phyloP scores from a whole-genome alignment of 2,797 vertebrate species.

The Macropodus opercularis region DNA sequence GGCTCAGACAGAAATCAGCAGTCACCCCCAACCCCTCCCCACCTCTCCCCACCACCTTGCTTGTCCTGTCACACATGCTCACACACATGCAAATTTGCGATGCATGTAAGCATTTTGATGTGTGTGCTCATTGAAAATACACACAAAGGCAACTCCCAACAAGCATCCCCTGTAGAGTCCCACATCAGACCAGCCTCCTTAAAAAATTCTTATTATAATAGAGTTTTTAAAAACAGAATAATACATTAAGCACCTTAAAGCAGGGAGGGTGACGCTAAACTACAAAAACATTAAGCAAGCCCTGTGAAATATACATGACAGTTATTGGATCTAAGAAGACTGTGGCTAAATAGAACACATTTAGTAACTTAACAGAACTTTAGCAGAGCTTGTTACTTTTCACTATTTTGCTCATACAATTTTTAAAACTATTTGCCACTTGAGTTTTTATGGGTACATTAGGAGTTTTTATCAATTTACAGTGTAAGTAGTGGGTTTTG shows the following conservation, averaged over 20 bases:
- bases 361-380: constrained; percentile 38
- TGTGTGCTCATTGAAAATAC: constrained; percentile 27
- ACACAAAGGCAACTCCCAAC: constrained; percentile 43
- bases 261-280: constrained; percentile 63
- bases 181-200: constrained; percentile 65
- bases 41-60: constrained; percentile 27
- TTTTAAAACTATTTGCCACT: background rate
- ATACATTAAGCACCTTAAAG: constrained; percentile 78
- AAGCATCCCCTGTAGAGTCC: constrained; percentile 54
- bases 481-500: background rate
- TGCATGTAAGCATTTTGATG: constrained; percentile 54
- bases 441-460: constrained; percentile 11
- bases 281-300: constrained; percentile 75
- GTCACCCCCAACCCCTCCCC: constrained; percentile 14
- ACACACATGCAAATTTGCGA: constrained; percentile 42
- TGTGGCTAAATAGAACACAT: constrained; percentile 51
- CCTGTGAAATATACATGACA: constrained; percentile 80
- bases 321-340: constrained; percentile 69
- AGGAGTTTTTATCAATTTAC: constrained; percentile 7
- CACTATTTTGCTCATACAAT: background rate
- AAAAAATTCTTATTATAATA: constrained; percentile 63
- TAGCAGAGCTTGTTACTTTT: background rate
- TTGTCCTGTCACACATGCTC: constrained; percentile 51
- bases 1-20: constrained; percentile 74
- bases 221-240: constrained; percentile 79